These are phyloP conservation scores for Xyrauchen texanus DNA, from an alignment of 2,113 vertebrate species.

Conservation along the genomic window DNA sequence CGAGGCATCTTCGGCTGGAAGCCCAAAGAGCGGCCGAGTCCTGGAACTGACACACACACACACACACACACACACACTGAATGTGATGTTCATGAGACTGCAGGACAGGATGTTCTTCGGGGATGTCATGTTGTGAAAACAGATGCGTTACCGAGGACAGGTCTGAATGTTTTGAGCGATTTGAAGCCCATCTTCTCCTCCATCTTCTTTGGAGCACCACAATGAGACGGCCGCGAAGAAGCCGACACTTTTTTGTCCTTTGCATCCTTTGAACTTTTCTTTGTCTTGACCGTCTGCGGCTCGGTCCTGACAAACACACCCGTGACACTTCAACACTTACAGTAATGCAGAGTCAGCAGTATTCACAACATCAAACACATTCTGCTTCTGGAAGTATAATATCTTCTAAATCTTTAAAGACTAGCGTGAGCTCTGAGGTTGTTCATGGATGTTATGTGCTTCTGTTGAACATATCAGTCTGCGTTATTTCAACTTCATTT, in stretches of 20 bases:
- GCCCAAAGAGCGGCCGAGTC: slow-evolving; percentile 85
- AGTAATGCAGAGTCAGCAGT: background rate
- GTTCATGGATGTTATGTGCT: too few species aligned
- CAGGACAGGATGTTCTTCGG: too few species aligned
- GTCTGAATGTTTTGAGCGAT: slow-evolving; percentile 77
- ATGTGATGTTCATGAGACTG: background rate
- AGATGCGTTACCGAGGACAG: slow-evolving; percentile 76
- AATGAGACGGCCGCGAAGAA: background rate
- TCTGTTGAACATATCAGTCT: too few species aligned
- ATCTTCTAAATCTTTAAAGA: too few species aligned
- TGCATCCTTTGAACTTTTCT: slow-evolving; percentile 51
- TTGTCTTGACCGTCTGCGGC: slow-evolving; percentile 55
- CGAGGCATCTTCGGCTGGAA: slow-evolving; percentile 97
- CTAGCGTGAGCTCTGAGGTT: too few species aligned
- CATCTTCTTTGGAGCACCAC: slow-evolving; percentile 55
- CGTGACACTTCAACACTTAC: background rate
- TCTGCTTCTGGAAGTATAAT: too few species aligned
- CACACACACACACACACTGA: slow-evolving; percentile 14
- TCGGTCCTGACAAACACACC: slow-evolving; percentile 53
- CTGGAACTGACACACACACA: slow-evolving; percentile 77
- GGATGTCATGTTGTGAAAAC: background rate
- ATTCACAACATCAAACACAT: background rate
- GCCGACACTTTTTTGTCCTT: slow-evolving; percentile 31
- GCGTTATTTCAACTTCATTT: too few species aligned
- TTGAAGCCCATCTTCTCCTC: slow-evolving; percentile 72